These are phyloP conservation scores for Chionodraco myersi DNA, from an alignment of 2,113 vertebrate species.

Conservation along the genomic window DNA sequence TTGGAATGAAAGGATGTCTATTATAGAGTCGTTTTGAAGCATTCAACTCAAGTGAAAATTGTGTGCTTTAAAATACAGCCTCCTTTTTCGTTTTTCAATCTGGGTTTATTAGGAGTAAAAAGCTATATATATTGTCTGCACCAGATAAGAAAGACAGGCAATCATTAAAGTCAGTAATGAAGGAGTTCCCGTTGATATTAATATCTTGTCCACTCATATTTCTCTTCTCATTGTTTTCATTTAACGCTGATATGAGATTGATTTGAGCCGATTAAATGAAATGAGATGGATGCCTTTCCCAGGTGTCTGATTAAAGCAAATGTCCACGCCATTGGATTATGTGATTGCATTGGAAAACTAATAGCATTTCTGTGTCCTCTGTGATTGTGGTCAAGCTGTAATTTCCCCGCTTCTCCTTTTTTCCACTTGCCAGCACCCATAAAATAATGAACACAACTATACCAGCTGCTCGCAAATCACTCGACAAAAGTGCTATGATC, in stretches of 20 bases:
- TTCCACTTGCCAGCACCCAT: conserved; percentile 34
- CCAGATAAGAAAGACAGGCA: conserved; percentile 8
- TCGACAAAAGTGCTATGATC: background rate
- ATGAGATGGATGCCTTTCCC: conserved; percentile 69
- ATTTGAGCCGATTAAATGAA: conserved; percentile 68
- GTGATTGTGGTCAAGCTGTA: conserved; percentile 72
- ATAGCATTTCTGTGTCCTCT: conserved; percentile 59
- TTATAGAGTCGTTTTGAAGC: background rate
- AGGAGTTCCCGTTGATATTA: conserved; percentile 51
- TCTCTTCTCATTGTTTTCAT: conserved; percentile 50
- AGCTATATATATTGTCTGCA: background rate
- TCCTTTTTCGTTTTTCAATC: background rate
- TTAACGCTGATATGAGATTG: conserved; percentile 61
- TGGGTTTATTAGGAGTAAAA: background rate
- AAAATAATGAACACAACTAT: conserved; percentile 64
- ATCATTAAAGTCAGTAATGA: conserved; percentile 46
- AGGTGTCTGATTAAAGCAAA: conserved; percentile 72
- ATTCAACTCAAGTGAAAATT: background rate
- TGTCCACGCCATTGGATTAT: conserved; percentile 57
- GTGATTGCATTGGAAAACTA: conserved; percentile 67
- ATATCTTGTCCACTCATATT: conserved; percentile 42
- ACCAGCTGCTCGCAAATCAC: conserved; percentile 58
- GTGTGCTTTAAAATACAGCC: conserved; percentile 6
- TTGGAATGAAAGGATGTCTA: background rate
- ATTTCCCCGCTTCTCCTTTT: conserved; percentile 50